Percentiles rank a stretch among this genome's conserved stretches.
phyloP scores from a whole-genome alignment of 2,113 vertebrate genomes.

The Nyctereutes procyonoides region DNA sequence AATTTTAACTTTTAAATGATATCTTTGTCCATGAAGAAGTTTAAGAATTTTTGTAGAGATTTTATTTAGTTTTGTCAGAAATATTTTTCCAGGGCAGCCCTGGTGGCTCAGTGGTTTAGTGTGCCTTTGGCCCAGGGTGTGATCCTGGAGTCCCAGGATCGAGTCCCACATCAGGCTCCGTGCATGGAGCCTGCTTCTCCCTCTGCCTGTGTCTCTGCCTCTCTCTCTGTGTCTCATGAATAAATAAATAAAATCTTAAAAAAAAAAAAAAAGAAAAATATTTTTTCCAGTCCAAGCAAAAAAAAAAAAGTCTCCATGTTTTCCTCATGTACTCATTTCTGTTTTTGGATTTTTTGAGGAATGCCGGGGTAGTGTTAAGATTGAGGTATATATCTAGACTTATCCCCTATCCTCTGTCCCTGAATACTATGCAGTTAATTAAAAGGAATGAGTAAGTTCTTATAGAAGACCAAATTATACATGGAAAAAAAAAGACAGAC shows the following conservation, averaged over 20 bases:
- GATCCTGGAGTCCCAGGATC: too few species aligned
- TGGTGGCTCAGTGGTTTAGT: too few species aligned
- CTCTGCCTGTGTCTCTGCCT: too few species aligned
- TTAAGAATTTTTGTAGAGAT: neutral
- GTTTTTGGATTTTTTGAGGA: neutral
- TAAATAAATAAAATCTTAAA: too few species aligned
- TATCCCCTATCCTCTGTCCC: too few species aligned
- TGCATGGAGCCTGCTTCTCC: too few species aligned
- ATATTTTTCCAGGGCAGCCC: neutral
- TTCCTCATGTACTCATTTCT: neutral
- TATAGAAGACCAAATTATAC: neutral
- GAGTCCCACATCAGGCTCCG: too few species aligned
- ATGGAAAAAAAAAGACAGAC: neutral
- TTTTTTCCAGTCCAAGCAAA: neutral
- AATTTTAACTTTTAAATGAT: conserved; percentile 2
- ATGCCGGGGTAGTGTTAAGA: neutral
- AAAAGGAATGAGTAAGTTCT: neutral
- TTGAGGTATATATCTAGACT: neutral
- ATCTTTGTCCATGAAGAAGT: neutral
- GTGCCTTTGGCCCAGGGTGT: too few species aligned
- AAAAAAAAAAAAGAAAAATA: too few species aligned
- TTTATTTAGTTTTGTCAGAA: conserved; percentile 26
- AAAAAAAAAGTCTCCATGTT: neutral
- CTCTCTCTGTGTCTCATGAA: too few species aligned
- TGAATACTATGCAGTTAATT: neutral